Conservation (phyloP, 2,797 vertebrate genomes). For the Thunnus albacares region DNA sequence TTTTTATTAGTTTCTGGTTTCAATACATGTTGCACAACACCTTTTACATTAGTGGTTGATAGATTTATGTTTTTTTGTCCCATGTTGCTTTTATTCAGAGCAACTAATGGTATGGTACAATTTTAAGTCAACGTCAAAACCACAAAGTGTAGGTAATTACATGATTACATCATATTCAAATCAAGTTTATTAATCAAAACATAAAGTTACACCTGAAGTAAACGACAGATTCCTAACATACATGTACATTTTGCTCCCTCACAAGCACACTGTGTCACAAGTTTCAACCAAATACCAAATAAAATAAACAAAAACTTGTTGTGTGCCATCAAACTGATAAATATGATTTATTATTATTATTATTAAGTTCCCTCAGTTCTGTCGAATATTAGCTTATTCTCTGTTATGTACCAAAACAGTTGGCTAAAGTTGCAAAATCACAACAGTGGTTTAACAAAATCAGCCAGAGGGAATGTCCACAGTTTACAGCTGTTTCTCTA, state of each 20-base stretch:
- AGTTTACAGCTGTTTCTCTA: neutral
- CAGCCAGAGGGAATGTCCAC: neutral
- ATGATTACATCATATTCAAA: neutral
- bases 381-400: neutral
- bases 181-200: neutral
- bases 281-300: neutral
- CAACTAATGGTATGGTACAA: neutral
- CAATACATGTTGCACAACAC: neutral
- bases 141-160: neutral
- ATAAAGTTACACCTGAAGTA: neutral
- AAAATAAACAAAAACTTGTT: neutral
- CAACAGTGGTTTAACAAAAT: neutral
- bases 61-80: neutral
- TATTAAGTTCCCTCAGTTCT: neutral
- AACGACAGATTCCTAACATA: neutral
- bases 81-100: neutral
- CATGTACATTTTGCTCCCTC: neutral
- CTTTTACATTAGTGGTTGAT: neutral
- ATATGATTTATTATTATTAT: neutral
- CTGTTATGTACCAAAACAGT: neutral
- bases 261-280: neutral
- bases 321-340: neutral
- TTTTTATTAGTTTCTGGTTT: neutral
- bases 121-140: neutral
- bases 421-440: neutral